Percentiles rank a stretch among this genome's conserved stretches.
Evolutionary conservation across 2,113 vertebrate genomes (phyloP).

Genomic region (Epinephelus moara): DNA sequence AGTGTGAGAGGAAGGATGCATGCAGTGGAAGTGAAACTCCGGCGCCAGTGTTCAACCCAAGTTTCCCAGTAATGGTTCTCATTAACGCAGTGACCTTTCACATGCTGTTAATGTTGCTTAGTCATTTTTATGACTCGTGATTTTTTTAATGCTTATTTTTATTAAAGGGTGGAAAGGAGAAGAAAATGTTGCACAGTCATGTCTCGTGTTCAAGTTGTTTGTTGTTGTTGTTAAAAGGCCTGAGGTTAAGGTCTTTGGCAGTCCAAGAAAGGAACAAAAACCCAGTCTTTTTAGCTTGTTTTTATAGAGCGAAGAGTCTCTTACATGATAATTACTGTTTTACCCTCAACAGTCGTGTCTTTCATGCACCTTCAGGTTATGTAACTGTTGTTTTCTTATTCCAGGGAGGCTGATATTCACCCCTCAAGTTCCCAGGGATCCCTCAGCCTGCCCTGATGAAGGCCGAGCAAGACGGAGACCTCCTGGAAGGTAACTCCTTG

Average conservation of each 20-base stretch:
- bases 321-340: constrained; percentile 17
- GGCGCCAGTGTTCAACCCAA: neutral
- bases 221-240: neutral
- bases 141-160: neutral
- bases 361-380: constrained; percentile 13
- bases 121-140: constrained; percentile 42
- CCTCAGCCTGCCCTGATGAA: constrained; percentile 74
- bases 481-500: constrained; percentile 77
- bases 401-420: constrained; percentile 64
- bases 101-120: constrained; percentile 30
- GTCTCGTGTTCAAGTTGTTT: neutral
- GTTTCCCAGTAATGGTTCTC: neutral
- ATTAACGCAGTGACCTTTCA: constrained; percentile 9
- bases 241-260: neutral
- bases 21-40: constrained; percentile 50
- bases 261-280: neutral
- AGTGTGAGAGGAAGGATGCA: neutral
- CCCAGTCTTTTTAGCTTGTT: neutral
- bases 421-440: constrained; percentile 63
- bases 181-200: constrained; percentile 34
- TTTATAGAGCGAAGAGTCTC: neutral
- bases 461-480: constrained; percentile 70
- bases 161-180: neutral
- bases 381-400: constrained; percentile 44
- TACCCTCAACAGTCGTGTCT: neutral